Evolutionary conservation across 2,888 invertebrate species (phyloP), one percentile per base, ranked within the genome.

Genomic region (Euzophera pinguis): DNA sequence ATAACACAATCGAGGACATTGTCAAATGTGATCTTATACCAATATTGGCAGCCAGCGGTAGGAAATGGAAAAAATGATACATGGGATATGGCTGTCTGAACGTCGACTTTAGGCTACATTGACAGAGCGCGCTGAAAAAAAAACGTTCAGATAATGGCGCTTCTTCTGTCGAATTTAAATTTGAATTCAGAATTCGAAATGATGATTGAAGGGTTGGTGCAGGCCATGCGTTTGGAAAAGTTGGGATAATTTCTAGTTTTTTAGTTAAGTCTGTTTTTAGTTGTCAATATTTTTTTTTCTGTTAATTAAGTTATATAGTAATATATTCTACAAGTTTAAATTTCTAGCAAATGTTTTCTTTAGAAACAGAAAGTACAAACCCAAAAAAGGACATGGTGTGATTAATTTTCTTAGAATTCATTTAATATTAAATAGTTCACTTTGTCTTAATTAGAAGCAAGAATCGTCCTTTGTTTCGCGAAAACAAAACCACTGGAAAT

Each of bases 41-140:
- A 47, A 47, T 22, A 48, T 38, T 22, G 12, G 35, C 17, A 9
- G 4, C 8, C 17, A 9, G 22, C 27, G 27, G 47, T 38, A 48
- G 48, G 48, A 48, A 48, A 48, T 38, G 37, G 27, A 48, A 48
- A 47, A 48, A 48, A 48, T 47, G 35, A 47, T 34, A 35, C 34
- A 22, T 38, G 22, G 13, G n/a, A 47, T 17, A 17, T 43, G 42
- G 27, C 45, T 45, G 45, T 45, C 45, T 32, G 13, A 16, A 32
- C 32, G 10, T 10, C 29, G 32, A 45, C 13, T 14, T 32, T 16
- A 13, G 32, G 32, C 13, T 14, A 32, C 13, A 32, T 45, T 14
- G 32, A 1, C 45, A 32, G 32, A 10, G 17, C 4, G 5, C 7
- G 10, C 10, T 32, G 16, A 43, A 45, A 45, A 45, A 45, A 45